A percentile compares a stretch with the other conserved stretches of the same genome.
Conservation (phyloP, 2,797 vertebrate species). For the Trichosurus vulpecula region DNA sequence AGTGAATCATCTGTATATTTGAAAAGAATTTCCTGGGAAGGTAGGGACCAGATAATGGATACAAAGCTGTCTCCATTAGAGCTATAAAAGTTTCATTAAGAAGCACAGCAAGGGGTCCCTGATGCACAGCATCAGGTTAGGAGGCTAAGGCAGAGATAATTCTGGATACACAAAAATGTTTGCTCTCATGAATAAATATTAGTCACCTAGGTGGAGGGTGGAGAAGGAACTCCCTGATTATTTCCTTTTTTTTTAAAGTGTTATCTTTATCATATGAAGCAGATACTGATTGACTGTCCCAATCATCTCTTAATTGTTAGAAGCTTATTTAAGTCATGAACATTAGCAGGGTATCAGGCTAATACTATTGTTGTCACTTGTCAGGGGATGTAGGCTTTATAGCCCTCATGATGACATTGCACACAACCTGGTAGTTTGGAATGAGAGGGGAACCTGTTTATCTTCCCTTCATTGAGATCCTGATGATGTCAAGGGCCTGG, state of each 20-base stretch:
- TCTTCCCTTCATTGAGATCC: not conserved
- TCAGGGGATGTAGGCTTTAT: rapidly evolving
- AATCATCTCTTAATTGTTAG: not conserved
- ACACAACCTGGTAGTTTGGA: not conserved
- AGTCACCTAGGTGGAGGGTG: rapidly evolving
- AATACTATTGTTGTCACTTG: not conserved
- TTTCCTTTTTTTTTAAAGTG: not conserved
- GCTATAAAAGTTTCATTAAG: not conserved
- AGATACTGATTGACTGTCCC: not conserved
- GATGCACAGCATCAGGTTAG: not conserved
- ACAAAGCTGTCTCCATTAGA: too few species aligned
- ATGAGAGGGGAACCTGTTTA: not conserved
- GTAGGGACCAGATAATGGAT: not conserved
- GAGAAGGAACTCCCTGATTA: not conserved
- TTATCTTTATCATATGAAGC: rapidly evolving
- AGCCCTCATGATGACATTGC: not conserved
- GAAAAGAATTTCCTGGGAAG: not conserved
- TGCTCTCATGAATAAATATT: rapidly evolving
- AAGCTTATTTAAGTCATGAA: not conserved
- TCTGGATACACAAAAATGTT: rapidly evolving
- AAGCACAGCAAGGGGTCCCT: not conserved
- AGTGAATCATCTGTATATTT: constrained; percentile 22
- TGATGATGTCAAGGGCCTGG: not conserved
- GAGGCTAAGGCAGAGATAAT: not conserved
- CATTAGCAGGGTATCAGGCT: not conserved